These are phyloP conservation scores for Magallana gigas DNA, from an alignment of 1,140 invertebrate species.

Conservation along the genomic window DNA sequence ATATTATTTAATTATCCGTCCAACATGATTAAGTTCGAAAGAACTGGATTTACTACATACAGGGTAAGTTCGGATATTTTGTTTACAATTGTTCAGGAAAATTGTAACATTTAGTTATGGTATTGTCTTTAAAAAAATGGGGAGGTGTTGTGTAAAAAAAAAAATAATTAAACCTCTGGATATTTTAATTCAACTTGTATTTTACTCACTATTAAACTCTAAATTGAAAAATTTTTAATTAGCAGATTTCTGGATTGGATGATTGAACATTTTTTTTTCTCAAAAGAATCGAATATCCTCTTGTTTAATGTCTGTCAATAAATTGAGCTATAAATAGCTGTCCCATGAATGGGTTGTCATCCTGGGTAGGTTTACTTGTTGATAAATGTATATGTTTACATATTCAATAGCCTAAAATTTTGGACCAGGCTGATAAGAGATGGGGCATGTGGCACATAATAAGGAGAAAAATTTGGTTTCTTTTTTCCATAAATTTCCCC, in stretches of 20 bases:
- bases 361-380: neutral
- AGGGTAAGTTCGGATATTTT: conserved; percentile 64
- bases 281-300: too few relatives aligned
- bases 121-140: too few relatives aligned
- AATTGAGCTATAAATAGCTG: conserved; percentile 9
- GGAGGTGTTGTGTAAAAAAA: too few relatives aligned
- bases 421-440: neutral
- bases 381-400: neutral
- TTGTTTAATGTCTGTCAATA: too few relatives aligned
- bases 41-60: conserved; percentile 75
- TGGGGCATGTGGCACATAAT: neutral
- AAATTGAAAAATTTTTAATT: too few relatives aligned
- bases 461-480: neutral
- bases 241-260: too few relatives aligned
- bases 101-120: neutral
- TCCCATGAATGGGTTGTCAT: conserved; percentile 17
- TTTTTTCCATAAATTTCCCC: conserved; percentile 40
- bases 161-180: too few relatives aligned
- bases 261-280: too few relatives aligned
- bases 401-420: conserved; percentile 10
- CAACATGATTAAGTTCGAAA: conserved; percentile 76
- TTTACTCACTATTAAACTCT: too few relatives aligned
- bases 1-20: conserved; percentile 48
- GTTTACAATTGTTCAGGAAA: neutral
- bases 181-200: too few relatives aligned